Percentiles rank a stretch among this genome's conserved stretches.
phyloP scores from a whole-genome alignment of 2,113 vertebrate genomes.

The Falco punctatus region DNA sequence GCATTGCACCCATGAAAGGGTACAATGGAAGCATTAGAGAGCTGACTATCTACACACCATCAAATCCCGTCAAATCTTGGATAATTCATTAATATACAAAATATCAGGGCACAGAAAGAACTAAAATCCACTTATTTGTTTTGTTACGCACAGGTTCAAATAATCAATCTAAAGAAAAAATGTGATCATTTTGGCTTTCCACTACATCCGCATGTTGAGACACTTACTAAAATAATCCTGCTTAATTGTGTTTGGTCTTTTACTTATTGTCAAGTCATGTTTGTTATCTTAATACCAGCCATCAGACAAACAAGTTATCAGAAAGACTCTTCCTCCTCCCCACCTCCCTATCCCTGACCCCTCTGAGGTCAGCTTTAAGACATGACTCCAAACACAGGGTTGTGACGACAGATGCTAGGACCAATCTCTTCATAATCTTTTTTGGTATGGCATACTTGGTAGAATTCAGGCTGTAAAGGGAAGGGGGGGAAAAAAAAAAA shows the following conservation, averaged over 20 bases:
- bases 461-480: conserved; percentile 92
- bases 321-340: conserved; percentile 72
- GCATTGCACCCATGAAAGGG: conserved; percentile 73
- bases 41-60: conserved; percentile 81
- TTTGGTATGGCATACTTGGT: conserved; percentile 99
- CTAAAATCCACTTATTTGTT: conserved; percentile 82
- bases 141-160: conserved; percentile 78
- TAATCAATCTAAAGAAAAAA: conserved; percentile 81
- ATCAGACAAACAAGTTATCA: conserved; percentile 81
- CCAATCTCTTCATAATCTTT: conserved; percentile 99
- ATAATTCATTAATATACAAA: conserved; percentile 84
- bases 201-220: conserved; percentile 81
- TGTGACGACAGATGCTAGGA: conserved; percentile 99
- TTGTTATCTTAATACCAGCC: conserved; percentile 78
- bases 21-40: conserved; percentile 82
- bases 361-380: conserved; percentile 83
- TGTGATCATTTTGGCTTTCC: conserved; percentile 80
- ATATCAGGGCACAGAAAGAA: conserved; percentile 83
- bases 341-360: conserved; percentile 69
- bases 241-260: conserved; percentile 84
- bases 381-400: conserved; percentile 99
- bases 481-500: background rate
- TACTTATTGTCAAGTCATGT: conserved; percentile 78
- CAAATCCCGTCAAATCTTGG: conserved; percentile 80
- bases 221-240: conserved; percentile 84